Base-by-base conservation (phyloP, 2,888 invertebrate genomes). In the Agrochola macilenta region DNA sequence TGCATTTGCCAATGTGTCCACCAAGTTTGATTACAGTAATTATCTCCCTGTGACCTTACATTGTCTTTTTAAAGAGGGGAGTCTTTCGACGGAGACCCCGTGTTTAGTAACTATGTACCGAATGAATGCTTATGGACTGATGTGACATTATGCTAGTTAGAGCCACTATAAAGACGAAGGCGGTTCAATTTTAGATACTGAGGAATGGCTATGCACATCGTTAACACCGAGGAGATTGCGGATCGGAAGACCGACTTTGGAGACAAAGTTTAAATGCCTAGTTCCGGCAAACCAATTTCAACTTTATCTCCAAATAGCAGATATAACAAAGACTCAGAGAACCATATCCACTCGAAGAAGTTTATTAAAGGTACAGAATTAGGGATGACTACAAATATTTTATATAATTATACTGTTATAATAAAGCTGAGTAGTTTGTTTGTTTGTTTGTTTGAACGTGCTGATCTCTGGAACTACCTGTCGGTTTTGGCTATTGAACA, bases 1-100 rank as follows among this genome's bases (percentile, higher is more conserved):
- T 60, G 2, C 3, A 52, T 58, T 73, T 49, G 2, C 39, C 39
- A 11, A 49, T 60, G 39, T n/a, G 39, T 23, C 43, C 52, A 23
- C 23, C 1, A 69, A 69, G 60, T 61, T 43, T 26, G 43, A 77
- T 70, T 26, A 70, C 8, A 70, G 35, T 70, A 78, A 70, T 54
- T 78, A 35, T 54, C 23, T 23, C 12, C 17, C 12, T 17, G n/a
- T 54, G 26, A 30, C 52, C 52, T 57, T 30, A n/a, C 39, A 61
- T 69, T 69, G 69, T 61, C 43, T 54, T 61, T 0, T n/a, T 12
- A 69, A 43, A 76, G 68, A 39, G 58, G 60, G 49, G 30, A 52
- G 11, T 46, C 5, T 69, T 66, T 12, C 8, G 43, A 61, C n/a
- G 69, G 43, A 17, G 52, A 30, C 14, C 11, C n/a, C 39, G 43